Conservation (phyloP, 1,140 invertebrate species). For the Lepidurus packardi region DNA sequence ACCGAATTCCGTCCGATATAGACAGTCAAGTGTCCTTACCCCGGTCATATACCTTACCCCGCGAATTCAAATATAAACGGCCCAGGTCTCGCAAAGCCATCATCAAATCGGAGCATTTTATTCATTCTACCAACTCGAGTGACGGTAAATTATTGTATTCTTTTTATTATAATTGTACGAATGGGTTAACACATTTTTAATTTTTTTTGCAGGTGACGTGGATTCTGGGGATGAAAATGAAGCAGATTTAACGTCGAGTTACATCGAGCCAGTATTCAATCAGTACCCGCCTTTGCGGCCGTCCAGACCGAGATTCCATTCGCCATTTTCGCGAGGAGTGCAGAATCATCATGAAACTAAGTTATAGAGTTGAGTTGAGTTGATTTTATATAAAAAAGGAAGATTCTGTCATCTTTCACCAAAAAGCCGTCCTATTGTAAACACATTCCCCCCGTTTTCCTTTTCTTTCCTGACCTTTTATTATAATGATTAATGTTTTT, state of each 20-base stretch:
- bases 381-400: background rate
- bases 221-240: constrained; percentile 42
- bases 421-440: constrained; percentile 17
- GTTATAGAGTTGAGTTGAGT: constrained; percentile 28
- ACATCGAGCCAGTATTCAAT: constrained; percentile 24
- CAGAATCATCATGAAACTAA: constrained; percentile 35
- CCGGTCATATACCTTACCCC: constrained; percentile 72
- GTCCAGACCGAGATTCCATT: constrained; percentile 26
- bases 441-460: background rate
- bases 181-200: background rate
- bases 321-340: constrained; percentile 30
- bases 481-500: background rate
- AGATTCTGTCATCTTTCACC: background rate
- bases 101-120: constrained; percentile 54
- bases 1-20: constrained; percentile 59
- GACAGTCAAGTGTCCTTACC: constrained; percentile 72
- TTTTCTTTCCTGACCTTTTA: background rate
- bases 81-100: constrained; percentile 51
- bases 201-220: constrained; percentile 39
- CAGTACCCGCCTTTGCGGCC: constrained; percentile 29
- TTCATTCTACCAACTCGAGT: constrained; percentile 75
- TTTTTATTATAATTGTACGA: too few species aligned
- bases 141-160: constrained; percentile 54
- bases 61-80: constrained; percentile 72
- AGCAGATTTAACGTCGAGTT: constrained; percentile 19